Evolutionary conservation across 2,113 vertebrate species (phyloP).

Genomic region (Pterocles gutturalis): DNA sequence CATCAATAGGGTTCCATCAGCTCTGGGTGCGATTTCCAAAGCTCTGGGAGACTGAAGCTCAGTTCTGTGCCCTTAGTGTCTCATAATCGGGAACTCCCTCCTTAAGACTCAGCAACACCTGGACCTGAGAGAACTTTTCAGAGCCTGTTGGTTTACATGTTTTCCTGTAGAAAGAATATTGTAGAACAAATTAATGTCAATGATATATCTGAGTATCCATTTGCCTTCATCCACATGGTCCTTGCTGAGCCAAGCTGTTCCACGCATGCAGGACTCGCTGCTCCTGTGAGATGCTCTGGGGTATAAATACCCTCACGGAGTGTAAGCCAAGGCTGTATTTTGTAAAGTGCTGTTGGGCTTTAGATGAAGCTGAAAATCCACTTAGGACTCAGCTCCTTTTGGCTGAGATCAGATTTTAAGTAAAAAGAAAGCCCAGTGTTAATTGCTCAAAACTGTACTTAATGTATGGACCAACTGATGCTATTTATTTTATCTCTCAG

Average conservation of each 20-base stretch:
- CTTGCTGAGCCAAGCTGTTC: not conserved
- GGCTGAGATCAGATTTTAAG: not conserved
- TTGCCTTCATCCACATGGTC: not conserved
- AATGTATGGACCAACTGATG: rapidly evolving
- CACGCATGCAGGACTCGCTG: rapidly evolving
- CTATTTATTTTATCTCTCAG: not conserved
- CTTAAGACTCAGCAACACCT: not conserved
- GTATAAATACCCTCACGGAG: not conserved
- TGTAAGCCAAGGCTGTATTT: rapidly evolving
- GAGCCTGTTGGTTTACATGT: not conserved
- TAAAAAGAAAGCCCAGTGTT: too few species aligned
- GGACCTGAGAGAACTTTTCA: not conserved
- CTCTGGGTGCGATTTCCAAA: not conserved
- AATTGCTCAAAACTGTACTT: too few species aligned
- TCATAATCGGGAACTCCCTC: not conserved
- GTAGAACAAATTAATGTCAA: rapidly evolving
- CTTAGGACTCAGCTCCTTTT: rapidly evolving
- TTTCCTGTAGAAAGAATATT: not conserved
- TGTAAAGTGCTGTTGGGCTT: not conserved
- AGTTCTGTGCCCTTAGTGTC: not conserved
- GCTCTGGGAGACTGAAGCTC: not conserved
- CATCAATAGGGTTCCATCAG: not conserved
- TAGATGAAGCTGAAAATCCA: not conserved
- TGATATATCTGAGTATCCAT: rapidly evolving
- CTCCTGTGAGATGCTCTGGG: not conserved